Evolutionary conservation across 2,797 vertebrate species (phyloP), one percentile per base, ranked within the genome.

Genomic region (Gorsachius magnificus): DNA sequence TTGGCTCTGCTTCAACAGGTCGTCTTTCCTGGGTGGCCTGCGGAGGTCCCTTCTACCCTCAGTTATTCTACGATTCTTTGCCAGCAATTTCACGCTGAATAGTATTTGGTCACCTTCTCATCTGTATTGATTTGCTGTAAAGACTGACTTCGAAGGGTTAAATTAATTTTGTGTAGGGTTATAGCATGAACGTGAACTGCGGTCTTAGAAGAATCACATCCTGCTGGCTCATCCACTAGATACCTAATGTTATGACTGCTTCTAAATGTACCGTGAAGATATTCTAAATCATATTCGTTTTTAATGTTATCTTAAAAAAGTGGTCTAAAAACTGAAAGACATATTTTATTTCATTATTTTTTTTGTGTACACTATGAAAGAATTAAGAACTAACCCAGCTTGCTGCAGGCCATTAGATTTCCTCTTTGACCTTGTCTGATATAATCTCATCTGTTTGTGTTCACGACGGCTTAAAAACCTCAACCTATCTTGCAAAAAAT

Each of bases 371-470:
- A 2, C 51, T 60, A 11, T 60, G 74, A 74, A 92, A 88, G 66
- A 92, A 89, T 93, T 89, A 80, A 92, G 64, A 80, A 69, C 53
- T 94, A 86, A 77, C 69, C 48, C 76, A 94, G 18, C 41, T 87
- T 89, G 80, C 91, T 96, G 75, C 58, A 88, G 83, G 82, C 63
- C 77, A 82, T 83, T 74, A 56, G 64, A 90, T 82, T 95, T 88
- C 58, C 65, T 94, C 48, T 60, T 90, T 96, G 80, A 80, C 94
- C 57, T 87, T 97, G 61, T 77, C 65, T 84, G 45, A 31, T 94
- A 76, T 11, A 16, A 54, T 92, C 61, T 86, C 51, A 70, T 89
- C 71, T 82, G 24, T 88, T 78, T 90, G 38, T 80, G 36, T 76
- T 93, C 35, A 58, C 81, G 64, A 29, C 35, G 87, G 61, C 83